These are phyloP conservation scores for Micrasema minimum DNA, from an alignment of 1,140 invertebrate species.

Conservation along the genomic window DNA sequence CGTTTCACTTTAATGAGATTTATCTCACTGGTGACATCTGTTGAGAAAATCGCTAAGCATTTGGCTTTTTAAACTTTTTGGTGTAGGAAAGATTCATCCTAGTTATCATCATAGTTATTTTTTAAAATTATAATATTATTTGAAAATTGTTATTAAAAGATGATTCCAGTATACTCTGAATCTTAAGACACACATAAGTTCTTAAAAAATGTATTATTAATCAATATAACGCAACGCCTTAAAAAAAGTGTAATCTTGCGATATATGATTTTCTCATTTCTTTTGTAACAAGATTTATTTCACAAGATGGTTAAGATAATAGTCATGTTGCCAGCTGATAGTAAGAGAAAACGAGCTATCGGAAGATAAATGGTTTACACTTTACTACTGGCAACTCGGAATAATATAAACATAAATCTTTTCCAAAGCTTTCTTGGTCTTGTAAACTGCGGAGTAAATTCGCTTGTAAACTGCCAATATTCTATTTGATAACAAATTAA, in stretches of 20 bases:
- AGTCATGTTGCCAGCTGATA: slow-evolving; percentile 27
- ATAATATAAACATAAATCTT: slow-evolving; percentile 39
- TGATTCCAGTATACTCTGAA: too few relatives aligned
- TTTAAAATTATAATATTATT: too few relatives aligned
- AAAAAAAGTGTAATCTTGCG: not conserved
- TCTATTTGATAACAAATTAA: slow-evolving; percentile 11
- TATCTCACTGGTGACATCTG: too few relatives aligned
- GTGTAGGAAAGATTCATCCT: too few relatives aligned
- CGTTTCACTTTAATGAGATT: too few relatives aligned
- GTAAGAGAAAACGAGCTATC: slow-evolving; percentile 33
- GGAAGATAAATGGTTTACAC: slow-evolving; percentile 29
- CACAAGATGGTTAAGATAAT: slow-evolving; percentile 35
- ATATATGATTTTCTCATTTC: slow-evolving; percentile 26
- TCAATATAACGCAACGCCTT: too few relatives aligned
- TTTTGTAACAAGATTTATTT: slow-evolving; percentile 27
- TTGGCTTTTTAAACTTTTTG: too few relatives aligned
- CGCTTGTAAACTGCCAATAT: slow-evolving; percentile 28
- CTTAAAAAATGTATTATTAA: too few relatives aligned
- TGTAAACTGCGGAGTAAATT: slow-evolving; percentile 29
- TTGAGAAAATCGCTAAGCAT: too few relatives aligned
- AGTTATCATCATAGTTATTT: too few relatives aligned
- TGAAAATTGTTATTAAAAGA: too few relatives aligned
- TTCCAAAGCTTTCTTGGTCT: slow-evolving; percentile 15
- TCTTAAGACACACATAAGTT: too few relatives aligned
- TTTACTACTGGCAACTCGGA: slow-evolving; percentile 33